Percentiles rank a stretch among this genome's conserved stretches.
phyloP scores from a whole-genome alignment of 1,140 invertebrate genomes.

The Papilio dardanus region DNA sequence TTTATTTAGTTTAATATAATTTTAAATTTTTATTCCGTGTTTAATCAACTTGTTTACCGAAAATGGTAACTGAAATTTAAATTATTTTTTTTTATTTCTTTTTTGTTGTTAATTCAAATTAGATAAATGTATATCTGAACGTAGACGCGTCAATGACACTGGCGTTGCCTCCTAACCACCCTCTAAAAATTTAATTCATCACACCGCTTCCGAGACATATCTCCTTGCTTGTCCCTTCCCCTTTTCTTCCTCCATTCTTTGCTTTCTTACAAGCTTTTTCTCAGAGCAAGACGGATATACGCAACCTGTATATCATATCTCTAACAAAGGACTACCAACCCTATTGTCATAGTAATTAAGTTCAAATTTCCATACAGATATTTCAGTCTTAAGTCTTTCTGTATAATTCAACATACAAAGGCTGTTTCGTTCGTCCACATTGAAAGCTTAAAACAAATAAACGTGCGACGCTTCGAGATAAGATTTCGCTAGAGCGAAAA shows the following conservation, averaged over 20 bases:
- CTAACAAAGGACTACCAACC: conserved; percentile 43
- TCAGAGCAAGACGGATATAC: conserved; percentile 61
- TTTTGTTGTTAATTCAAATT: conserved; percentile 77
- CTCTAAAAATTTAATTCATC: conserved; percentile 82
- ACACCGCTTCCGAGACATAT: conserved; percentile 75
- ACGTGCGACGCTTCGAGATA: conserved; percentile 67
- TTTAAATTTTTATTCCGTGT: not conserved
- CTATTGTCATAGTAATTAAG: conserved; percentile 35
- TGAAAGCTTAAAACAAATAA: conserved; percentile 80
- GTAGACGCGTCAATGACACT: conserved; percentile 69
- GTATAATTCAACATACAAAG: conserved; percentile 54
- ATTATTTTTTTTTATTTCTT: conserved; percentile 42
- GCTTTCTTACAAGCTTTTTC: conserved; percentile 80
- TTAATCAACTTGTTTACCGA: conserved; percentile 12
- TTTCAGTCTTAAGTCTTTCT: conserved; percentile 46
- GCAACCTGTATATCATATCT: conserved; percentile 54
- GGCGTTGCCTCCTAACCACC: conserved; percentile 63
- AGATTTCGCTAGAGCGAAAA: conserved; percentile 62
- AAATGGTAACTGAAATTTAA: conserved; percentile 35
- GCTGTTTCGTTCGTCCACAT: conserved; percentile 76
- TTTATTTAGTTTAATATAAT: not conserved
- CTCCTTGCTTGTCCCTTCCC: conserved; percentile 71
- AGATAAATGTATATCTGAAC: conserved; percentile 68
- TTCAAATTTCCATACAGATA: not conserved
- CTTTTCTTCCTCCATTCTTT: conserved; percentile 78